These are phyloP conservation scores for Pocillopora damicornis DNA, from an alignment of 64 coral and sea anemone species.

Conservation along the genomic window DNA sequence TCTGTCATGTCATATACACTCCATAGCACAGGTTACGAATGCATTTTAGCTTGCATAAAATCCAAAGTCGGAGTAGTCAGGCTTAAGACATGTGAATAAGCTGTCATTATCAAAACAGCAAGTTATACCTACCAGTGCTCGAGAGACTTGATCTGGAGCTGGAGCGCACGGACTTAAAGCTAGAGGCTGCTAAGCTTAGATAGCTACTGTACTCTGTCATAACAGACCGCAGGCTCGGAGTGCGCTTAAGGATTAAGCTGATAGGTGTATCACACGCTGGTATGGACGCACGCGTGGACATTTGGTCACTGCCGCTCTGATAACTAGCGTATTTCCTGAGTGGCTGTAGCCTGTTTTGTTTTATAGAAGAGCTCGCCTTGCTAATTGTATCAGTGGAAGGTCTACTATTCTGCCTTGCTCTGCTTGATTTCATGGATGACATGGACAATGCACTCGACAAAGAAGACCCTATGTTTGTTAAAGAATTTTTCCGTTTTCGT, in stretches of 20 bases:
- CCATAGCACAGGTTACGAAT: too few relatives aligned
- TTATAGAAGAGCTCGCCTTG: not conserved
- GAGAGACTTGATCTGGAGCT: slow-evolving; percentile 26
- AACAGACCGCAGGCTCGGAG: slow-evolving; percentile 41
- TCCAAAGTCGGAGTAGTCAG: too few relatives aligned
- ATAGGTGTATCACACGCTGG: slow-evolving; percentile 33
- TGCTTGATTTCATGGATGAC: slow-evolving; percentile 1
- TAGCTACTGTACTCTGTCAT: slow-evolving; percentile 59
- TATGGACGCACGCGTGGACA: slow-evolving; percentile 25
- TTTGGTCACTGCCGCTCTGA: not conserved
- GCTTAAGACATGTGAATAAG: too few relatives aligned
- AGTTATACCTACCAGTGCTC: slow-evolving; percentile 6
- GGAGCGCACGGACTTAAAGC: not conserved
- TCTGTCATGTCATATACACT: too few relatives aligned
- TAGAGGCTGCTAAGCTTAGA: slow-evolving; percentile 38
- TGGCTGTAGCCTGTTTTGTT: not conserved
- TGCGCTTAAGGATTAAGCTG: slow-evolving; percentile 33
- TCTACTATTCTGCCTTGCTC: not conserved
- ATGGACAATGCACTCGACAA: slow-evolving; percentile 11
- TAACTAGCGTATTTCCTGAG: slow-evolving; percentile 5
- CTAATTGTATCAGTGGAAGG: slow-evolving; percentile 6
- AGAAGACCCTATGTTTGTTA: not conserved
- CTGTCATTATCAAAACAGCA: too few relatives aligned
- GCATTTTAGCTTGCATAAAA: too few relatives aligned
- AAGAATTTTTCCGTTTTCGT: not conserved